Percentiles rank a stretch among this genome's conserved stretches.
These are phyloP conservation scores for Thecocarcelia acutangulata DNA, from an alignment of 2,888 invertebrate genomes.

Conservation along the genomic window DNA sequence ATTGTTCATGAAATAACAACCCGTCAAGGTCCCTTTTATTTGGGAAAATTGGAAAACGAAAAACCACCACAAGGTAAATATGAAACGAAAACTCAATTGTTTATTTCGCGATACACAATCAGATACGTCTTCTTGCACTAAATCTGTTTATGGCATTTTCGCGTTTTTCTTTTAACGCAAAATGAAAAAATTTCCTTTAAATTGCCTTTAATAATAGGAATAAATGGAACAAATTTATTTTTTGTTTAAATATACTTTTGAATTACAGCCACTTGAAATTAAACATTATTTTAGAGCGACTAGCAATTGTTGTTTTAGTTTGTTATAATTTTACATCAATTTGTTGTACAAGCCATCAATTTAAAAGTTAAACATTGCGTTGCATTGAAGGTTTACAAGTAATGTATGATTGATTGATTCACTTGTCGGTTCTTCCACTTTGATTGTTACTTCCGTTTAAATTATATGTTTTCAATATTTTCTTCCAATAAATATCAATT, in stretches of 20 bases:
- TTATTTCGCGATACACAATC: too few relatives aligned
- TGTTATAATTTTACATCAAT: neutral
- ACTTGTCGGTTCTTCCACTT: neutral
- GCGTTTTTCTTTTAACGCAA: too few relatives aligned
- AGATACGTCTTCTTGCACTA: too few relatives aligned
- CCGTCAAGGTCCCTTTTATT: conserved; percentile 93
- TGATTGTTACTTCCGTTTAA: conserved; percentile 10
- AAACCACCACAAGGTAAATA: conserved; percentile 86
- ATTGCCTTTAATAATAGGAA: too few relatives aligned
- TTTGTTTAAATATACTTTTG: too few relatives aligned
- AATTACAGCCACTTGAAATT: neutral
- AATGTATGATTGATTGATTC: neutral
- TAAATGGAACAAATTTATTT: too few relatives aligned
- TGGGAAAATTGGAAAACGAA: conserved; percentile 85
- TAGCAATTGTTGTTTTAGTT: neutral
- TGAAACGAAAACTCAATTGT: too few relatives aligned
- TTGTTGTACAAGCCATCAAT: conserved; percentile 10
- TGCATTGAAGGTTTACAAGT: neutral
- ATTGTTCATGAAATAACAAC: conserved; percentile 96
- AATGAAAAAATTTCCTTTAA: too few relatives aligned
- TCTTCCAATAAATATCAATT: neutral
- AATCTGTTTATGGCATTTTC: too few relatives aligned
- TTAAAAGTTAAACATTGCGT: conserved; percentile 3
- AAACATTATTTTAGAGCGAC: neutral
- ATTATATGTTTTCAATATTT: neutral